phyloP scores from a whole-genome alignment of 2,113 vertebrate species.

The Gobio gobio region DNA sequence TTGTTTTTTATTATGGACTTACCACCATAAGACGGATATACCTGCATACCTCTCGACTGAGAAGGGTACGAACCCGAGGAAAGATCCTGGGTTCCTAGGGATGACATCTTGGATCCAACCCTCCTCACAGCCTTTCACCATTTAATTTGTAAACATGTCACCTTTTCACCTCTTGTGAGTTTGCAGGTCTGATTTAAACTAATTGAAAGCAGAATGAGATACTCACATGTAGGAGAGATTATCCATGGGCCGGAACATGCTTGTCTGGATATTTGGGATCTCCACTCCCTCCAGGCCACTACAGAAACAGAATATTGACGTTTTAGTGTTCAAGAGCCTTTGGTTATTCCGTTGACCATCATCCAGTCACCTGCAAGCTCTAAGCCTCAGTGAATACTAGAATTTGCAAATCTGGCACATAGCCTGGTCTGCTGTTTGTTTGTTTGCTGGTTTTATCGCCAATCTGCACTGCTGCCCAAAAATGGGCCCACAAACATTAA shows the following conservation, averaged over 20 bases:
- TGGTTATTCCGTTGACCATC: not conserved
- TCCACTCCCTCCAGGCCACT: conserved; percentile 82
- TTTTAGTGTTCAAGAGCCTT: conserved; percentile 4
- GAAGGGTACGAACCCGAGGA: too few species aligned
- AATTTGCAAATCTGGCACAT: not conserved
- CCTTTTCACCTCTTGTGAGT: too few species aligned
- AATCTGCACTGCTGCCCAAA: not conserved
- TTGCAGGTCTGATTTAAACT: not conserved
- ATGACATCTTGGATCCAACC: too few species aligned
- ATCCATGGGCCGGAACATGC: conserved; percentile 80
- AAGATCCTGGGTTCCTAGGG: too few species aligned
- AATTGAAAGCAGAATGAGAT: conserved; percentile 14
- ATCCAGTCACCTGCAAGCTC: not conserved
- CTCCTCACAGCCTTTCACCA: too few species aligned
- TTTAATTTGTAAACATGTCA: too few species aligned
- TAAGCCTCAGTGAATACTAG: not conserved
- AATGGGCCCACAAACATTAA: not conserved
- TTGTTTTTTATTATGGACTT: too few species aligned
- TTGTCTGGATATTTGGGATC: conserved; percentile 77
- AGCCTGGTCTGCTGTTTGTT: not conserved
- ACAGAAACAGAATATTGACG: conserved; percentile 53
- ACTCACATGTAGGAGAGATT: conserved; percentile 83
- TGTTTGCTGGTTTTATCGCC: not conserved
- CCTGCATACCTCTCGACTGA: too few species aligned
- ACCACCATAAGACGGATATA: too few species aligned